Percentiles rank a stretch among this genome's conserved stretches.
These are phyloP conservation scores for Aulostomus chinensis DNA, from an alignment of 2,797 vertebrate species.

Conservation along the genomic window DNA sequence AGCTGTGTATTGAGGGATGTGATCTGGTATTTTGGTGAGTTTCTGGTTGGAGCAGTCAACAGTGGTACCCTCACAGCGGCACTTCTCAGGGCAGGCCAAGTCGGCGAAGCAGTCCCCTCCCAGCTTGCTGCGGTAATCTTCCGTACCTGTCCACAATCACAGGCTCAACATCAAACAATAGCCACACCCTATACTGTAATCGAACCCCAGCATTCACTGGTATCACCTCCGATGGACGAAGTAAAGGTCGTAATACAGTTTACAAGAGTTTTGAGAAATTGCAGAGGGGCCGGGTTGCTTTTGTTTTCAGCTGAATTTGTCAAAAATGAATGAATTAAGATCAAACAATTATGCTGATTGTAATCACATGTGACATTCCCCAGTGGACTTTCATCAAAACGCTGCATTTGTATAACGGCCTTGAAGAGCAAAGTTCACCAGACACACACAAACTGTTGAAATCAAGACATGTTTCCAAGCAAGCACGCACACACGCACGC, in stretches of 20 bases:
- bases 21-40: slow-evolving; percentile 93
- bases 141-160: slow-evolving; percentile 86
- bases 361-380: slow-evolving; percentile 20
- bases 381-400: slow-evolving; percentile 31
- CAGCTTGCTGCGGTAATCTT: slow-evolving; percentile 97
- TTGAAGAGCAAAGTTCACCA: slow-evolving; percentile 20
- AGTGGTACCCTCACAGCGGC: slow-evolving; percentile 95
- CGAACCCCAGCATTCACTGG: slow-evolving; percentile 35
- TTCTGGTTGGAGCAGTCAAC: slow-evolving; percentile 99
- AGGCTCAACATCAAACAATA: slow-evolving; percentile 38
- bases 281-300: slow-evolving; percentile 10
- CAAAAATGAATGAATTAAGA: slow-evolving; percentile 21
- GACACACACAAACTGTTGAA: slow-evolving; percentile 18
- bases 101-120: slow-evolving; percentile 97
- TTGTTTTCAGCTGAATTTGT: slow-evolving; percentile 5
- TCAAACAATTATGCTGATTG: slow-evolving; percentile 6
- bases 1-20: slow-evolving; percentile 95
- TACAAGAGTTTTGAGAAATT: slow-evolving; percentile 19
- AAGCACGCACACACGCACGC: slow-evolving; percentile 16
- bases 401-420: slow-evolving; percentile 20
- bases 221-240: not conserved
- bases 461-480: slow-evolving; percentile 5
- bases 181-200: not conserved
- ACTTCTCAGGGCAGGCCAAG: slow-evolving; percentile 96
- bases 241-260: slow-evolving; percentile 11